These are phyloP conservation scores for Thaumetopoea pityocampa DNA, from an alignment of 1,140 invertebrate species.

Conservation along the genomic window DNA sequence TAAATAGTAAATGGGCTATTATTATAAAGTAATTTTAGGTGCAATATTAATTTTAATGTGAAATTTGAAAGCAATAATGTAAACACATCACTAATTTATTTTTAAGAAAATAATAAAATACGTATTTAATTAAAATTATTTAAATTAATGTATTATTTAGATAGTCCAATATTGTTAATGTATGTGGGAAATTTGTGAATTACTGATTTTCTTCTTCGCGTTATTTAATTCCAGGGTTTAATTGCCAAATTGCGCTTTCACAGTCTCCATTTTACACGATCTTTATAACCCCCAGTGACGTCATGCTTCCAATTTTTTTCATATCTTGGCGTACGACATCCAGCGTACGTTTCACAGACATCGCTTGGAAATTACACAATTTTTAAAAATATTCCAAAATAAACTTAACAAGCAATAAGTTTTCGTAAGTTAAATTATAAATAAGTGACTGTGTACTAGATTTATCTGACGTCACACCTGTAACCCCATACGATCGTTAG, in stretches of 20 bases:
- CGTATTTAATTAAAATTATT: conserved; percentile 3
- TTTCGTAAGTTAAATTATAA: no score
- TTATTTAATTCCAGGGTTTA: not conserved
- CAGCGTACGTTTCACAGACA: no score
- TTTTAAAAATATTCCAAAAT: no score
- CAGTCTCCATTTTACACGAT: no score
- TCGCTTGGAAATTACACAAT: no score
- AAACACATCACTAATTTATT: conserved; percentile 54
- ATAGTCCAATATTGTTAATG: not conserved
- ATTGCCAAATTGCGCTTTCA: not conserved
- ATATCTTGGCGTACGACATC: no score
- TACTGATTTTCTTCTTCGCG: not conserved
- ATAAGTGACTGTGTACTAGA: no score
- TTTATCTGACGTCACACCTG: no score
- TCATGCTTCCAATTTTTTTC: no score
- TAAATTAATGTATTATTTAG: conserved; percentile 5
- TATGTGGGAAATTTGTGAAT: not conserved
- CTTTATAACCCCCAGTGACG: no score
- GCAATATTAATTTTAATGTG: conserved; percentile 57
- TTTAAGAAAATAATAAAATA: conserved; percentile 12
- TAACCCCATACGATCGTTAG: no score
- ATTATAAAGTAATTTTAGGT: conserved; percentile 22
- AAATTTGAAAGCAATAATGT: conserved; percentile 57
- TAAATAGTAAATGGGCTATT: not conserved
- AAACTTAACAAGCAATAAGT: no score